Evolutionary conservation across 2,797 vertebrate species (phyloP).

Genomic region (Lepilemur ruficaudatus): DNA sequence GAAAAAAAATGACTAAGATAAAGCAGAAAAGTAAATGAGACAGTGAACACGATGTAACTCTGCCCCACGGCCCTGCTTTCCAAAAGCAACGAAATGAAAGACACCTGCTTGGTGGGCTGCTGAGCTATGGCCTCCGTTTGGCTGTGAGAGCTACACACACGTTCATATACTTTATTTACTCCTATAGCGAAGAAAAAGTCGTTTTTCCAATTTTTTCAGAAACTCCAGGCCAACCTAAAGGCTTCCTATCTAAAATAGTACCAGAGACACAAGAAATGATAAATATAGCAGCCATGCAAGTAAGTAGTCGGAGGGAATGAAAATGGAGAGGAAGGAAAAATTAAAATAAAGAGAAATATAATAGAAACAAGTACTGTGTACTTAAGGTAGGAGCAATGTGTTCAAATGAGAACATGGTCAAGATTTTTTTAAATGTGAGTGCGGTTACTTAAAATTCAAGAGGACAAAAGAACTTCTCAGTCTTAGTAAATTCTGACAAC

Average conservation of each 20-base stretch:
- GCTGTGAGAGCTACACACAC: background rate
- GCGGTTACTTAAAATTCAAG: background rate
- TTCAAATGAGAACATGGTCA: background rate
- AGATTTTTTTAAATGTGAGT: background rate
- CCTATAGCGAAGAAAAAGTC: background rate
- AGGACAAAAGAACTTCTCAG: background rate
- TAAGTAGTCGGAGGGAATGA: background rate
- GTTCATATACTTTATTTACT: background rate
- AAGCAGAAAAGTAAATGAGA: background rate
- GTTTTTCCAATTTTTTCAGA: background rate
- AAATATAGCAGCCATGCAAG: background rate
- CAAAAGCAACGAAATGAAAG: background rate
- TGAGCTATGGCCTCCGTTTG: rapidly evolving
- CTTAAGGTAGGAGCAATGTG: background rate
- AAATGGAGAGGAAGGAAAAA: background rate
- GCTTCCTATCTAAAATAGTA: background rate
- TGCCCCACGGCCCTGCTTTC: background rate
- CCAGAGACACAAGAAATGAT: background rate
- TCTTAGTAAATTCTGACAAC: background rate
- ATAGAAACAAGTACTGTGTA: background rate
- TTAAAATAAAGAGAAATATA: background rate
- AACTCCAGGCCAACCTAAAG: background rate
- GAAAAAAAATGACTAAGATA: background rate
- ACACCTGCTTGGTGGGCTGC: background rate
- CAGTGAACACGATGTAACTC: rapidly evolving